These are phyloP conservation scores for Lumbricus terrestris DNA, from an alignment of 2,888 invertebrate species.

Conservation along the genomic window DNA sequence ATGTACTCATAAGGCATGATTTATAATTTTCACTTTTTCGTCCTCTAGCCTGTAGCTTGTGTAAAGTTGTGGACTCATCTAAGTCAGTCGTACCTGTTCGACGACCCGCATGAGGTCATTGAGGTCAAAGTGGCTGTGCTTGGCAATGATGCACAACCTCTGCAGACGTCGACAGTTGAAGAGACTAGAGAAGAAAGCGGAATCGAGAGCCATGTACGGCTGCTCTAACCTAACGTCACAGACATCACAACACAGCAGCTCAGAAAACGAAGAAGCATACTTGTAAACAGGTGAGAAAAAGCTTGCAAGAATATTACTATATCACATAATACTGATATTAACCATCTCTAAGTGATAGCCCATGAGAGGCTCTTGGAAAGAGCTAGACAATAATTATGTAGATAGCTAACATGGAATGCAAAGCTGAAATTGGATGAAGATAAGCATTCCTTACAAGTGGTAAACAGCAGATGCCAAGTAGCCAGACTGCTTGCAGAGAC, in stretches of 20 bases:
- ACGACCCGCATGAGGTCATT: slow-evolving; percentile 44
- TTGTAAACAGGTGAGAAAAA: no score
- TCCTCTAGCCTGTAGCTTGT: no score
- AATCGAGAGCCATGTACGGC: slow-evolving; percentile 47
- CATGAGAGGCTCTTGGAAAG: not conserved
- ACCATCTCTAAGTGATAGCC: not conserved
- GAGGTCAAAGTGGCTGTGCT: slow-evolving; percentile 45
- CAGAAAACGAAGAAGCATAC: not conserved
- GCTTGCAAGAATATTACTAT: no score
- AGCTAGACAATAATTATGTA: not conserved
- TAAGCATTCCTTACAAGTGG: not conserved
- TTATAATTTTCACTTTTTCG: no score
- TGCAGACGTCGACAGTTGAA: slow-evolving; percentile 44
- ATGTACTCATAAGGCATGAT: not conserved
- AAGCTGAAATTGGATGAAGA: not conserved
- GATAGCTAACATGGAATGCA: not conserved
- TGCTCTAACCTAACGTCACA: slow-evolving; percentile 48
- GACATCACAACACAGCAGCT: not conserved
- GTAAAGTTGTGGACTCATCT: no score
- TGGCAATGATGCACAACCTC: slow-evolving; percentile 49
- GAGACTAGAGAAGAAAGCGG: slow-evolving; percentile 45
- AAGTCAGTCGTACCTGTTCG: slow-evolving; percentile 44
- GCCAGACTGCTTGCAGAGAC: no score
- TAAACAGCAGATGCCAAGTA: not conserved
- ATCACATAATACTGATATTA: no score